A percentile compares a stretch with the other conserved stretches of the same genome.
Conservation (phyloP, 1,140 invertebrate genomes). For the Chionoecetes opilio region DNA sequence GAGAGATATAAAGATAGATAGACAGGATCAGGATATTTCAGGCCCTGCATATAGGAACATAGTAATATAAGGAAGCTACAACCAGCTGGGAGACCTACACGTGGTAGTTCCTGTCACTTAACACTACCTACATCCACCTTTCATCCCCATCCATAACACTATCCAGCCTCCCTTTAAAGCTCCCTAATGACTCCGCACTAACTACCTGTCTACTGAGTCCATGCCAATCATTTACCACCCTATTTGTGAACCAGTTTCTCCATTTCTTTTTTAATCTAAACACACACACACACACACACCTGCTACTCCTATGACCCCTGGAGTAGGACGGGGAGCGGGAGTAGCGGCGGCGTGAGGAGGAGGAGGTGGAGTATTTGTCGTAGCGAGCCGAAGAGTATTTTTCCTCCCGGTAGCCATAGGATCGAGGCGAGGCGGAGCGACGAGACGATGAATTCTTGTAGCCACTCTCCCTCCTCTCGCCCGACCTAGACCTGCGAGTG, state of each 20-base stretch:
- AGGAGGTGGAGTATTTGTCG: constrained; percentile 58
- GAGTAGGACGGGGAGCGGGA: constrained; percentile 64
- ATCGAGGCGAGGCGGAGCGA: constrained; percentile 48
- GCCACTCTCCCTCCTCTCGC: not conserved
- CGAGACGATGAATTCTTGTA: constrained; percentile 45
- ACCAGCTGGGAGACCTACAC: no score
- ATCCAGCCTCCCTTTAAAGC: no score
- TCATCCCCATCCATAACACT: no score
- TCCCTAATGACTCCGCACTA: not conserved
- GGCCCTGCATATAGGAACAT: no score
- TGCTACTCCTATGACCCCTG: constrained; percentile 48
- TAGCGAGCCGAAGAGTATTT: constrained; percentile 21
- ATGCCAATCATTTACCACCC: not conserved
- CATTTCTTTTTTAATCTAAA: not conserved
- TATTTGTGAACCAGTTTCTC: not conserved
- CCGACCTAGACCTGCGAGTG: constrained; percentile 48
- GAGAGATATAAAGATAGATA: no score
- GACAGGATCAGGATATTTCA: no score
- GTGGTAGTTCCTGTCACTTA: no score
- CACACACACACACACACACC: not conserved
- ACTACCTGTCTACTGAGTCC: no score
- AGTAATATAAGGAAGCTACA: no score
- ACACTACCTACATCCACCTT: no score
- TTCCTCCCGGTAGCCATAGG: constrained; percentile 27
- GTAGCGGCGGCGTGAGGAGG: constrained; percentile 24